These are phyloP conservation scores for Stigmatopora argus DNA, from an alignment of 2,113 vertebrate species.

Conservation along the genomic window DNA sequence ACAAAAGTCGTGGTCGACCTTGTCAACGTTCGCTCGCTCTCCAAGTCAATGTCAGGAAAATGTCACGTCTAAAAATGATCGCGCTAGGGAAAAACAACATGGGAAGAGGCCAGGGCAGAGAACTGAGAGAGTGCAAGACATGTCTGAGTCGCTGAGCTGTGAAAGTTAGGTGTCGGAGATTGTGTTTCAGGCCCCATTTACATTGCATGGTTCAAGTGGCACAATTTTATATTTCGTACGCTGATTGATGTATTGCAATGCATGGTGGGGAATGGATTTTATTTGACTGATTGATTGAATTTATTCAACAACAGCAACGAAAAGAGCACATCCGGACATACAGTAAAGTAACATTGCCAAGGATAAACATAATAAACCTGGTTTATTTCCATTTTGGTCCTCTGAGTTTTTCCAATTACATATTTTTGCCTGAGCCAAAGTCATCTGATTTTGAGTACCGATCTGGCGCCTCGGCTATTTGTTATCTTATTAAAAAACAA, in stretches of 20 bases:
- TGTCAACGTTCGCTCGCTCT: constrained; percentile 49
- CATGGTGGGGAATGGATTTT: background rate
- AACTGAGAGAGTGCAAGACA: constrained; percentile 33
- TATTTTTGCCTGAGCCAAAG: too few species aligned
- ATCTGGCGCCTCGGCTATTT: too few species aligned
- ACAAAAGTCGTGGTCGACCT: constrained; percentile 52
- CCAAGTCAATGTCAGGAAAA: constrained; percentile 68
- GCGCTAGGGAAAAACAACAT: constrained; percentile 58
- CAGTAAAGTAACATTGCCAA: too few species aligned
- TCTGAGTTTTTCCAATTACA: too few species aligned
- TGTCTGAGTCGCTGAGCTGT: constrained; percentile 30
- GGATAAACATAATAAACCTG: too few species aligned
- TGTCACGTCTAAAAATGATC: constrained; percentile 59
- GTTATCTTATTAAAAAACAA: too few species aligned
- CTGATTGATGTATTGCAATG: too few species aligned
- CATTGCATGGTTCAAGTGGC: constrained; percentile 1
- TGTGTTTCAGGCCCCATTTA: background rate
- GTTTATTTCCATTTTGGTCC: too few species aligned
- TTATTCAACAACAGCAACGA: too few species aligned
- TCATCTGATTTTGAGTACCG: too few species aligned
- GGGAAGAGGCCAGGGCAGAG: constrained; percentile 40
- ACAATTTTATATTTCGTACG: background rate
- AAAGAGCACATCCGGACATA: too few species aligned
- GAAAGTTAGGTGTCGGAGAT: constrained; percentile 23
- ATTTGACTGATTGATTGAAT: background rate